Conservation (phyloP, 2,888 invertebrate genomes). For the Trimorus sp. region DNA sequence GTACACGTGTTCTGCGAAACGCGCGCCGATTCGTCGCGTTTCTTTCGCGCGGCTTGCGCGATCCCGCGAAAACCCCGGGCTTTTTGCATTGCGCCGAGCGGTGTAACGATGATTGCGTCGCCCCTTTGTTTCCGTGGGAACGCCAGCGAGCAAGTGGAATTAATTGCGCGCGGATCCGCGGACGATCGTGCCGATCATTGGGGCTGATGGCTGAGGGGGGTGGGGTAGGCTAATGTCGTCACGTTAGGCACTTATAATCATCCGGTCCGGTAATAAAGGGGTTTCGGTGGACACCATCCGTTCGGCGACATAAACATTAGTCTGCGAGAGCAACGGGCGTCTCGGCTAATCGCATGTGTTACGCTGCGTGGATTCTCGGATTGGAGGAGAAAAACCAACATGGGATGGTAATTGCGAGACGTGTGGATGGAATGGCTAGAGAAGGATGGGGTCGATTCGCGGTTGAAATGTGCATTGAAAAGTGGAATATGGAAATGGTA, state of each 20-base stretch:
- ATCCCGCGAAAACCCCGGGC: constrained; percentile 27
- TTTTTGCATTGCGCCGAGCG: constrained; percentile 27
- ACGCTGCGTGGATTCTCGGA: too few relatives aligned
- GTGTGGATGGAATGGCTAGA: too few relatives aligned
- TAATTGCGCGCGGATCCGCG: constrained; percentile 27
- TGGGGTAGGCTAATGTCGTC: constrained; percentile 73
- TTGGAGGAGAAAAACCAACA: too few relatives aligned
- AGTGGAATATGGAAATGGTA: too few relatives aligned
- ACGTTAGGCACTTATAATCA: constrained; percentile 77
- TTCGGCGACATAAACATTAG: constrained; percentile 71
- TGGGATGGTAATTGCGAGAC: too few relatives aligned
- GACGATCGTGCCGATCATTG: constrained; percentile 33
- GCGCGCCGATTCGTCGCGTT: constrained; percentile 65
- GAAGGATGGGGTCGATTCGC: too few relatives aligned
- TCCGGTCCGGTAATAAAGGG: constrained; percentile 78
- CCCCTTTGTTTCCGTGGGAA: constrained; percentile 66
- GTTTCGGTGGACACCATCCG: constrained; percentile 70
- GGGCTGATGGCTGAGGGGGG: constrained; percentile 64
- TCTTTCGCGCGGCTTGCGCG: constrained; percentile 33
- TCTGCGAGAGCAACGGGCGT: too few relatives aligned
- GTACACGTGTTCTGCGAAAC: constrained; percentile 74
- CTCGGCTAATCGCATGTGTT: too few relatives aligned
- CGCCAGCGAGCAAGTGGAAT: constrained; percentile 19
- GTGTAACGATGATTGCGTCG: constrained; percentile 46
- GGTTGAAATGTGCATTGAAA: too few relatives aligned